These are phyloP conservation scores for Thereva nobilitata DNA, from an alignment of 2,888 invertebrate genomes.

Conservation along the genomic window DNA sequence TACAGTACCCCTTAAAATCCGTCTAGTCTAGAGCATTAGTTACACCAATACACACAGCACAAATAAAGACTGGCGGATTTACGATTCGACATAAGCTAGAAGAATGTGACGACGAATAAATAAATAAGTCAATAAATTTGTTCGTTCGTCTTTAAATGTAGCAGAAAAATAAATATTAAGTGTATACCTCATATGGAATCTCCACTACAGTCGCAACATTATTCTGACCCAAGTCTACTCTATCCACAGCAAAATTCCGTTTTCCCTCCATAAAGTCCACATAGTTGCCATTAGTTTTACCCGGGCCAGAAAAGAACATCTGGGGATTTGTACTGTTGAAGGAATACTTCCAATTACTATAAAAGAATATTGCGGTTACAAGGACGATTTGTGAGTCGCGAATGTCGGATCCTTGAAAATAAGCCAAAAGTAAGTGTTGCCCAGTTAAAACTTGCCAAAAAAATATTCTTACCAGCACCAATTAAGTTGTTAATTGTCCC, in stretches of 20 bases:
- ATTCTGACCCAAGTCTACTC: slow-evolving; percentile 60
- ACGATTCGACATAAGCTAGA: no score
- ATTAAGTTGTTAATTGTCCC: slow-evolving; percentile 63
- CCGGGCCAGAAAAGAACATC: slow-evolving; percentile 64
- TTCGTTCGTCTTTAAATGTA: no score
- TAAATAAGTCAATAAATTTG: no score
- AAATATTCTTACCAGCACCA: slow-evolving; percentile 56
- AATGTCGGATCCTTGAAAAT: slow-evolving; percentile 18
- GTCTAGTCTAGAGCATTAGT: no score
- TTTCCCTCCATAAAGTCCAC: slow-evolving; percentile 48
- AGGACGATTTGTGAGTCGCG: slow-evolving; percentile 40
- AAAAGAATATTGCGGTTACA: slow-evolving; percentile 46
- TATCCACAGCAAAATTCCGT: slow-evolving; percentile 36
- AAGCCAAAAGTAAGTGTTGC: slow-evolving; percentile 29
- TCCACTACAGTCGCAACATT: slow-evolving; percentile 68
- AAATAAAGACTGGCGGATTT: neutral
- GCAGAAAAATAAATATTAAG: no score
- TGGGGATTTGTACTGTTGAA: slow-evolving; percentile 48
- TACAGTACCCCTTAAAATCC: no score
- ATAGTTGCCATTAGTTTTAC: slow-evolving; percentile 57
- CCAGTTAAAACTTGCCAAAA: neutral
- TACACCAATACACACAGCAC: neutral
- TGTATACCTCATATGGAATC: slow-evolving; percentile 69
- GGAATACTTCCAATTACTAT: slow-evolving; percentile 45
- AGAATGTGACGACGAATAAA: no score